Conservation (phyloP, 2,113 vertebrate species). For the Brachypteracias leptosomus region DNA sequence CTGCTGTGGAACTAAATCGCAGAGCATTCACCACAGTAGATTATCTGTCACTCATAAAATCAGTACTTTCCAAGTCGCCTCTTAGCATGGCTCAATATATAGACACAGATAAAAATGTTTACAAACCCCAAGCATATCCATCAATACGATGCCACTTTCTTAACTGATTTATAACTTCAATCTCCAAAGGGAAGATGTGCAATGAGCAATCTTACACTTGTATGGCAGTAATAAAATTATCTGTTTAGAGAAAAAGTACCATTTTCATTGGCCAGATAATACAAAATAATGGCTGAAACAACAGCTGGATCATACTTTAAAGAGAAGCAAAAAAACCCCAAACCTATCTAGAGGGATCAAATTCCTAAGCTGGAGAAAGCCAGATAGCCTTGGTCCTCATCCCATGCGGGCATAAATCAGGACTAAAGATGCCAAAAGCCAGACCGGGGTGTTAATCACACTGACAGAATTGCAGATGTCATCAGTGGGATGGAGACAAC, state of each 20-base stretch:
- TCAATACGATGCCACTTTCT: not conserved
- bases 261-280: not conserved
- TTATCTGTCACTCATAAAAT: slow-evolving; percentile 29
- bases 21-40: not conserved
- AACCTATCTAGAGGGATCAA: not conserved
- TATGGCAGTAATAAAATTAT: not conserved
- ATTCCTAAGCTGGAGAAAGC: not conserved
- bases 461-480: not conserved
- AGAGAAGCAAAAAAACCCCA: not conserved
- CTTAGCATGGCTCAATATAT: not conserved
- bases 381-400: not conserved
- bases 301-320: not conserved
- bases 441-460: not conserved
- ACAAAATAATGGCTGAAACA: not conserved
- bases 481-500: not conserved
- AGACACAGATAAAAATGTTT: slow-evolving; percentile 40
- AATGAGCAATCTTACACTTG: not conserved
- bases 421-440: not conserved
- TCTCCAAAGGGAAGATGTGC: not conserved
- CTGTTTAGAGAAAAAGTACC: not conserved
- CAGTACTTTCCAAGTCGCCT: not conserved
- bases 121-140: not conserved
- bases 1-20: not conserved
- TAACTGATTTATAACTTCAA: not conserved
- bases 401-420: not conserved